Conservation (phyloP, 1,140 invertebrate species). For the Lordiphosa collinella region DNA sequence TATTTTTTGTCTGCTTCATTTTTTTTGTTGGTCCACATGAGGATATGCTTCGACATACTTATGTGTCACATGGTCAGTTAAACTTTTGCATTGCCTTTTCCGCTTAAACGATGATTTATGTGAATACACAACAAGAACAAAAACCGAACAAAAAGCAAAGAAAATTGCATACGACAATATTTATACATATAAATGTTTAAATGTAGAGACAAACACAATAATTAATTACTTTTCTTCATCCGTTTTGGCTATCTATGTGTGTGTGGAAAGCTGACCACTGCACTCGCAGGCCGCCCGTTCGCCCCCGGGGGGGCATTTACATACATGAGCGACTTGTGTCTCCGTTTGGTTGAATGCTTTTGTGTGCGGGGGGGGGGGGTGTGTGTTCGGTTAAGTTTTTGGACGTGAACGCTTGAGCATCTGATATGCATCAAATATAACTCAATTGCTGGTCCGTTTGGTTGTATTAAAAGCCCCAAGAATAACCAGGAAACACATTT, state of each 20-base stretch:
- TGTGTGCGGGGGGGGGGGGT: slow-evolving; percentile 14
- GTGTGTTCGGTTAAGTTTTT: slow-evolving; percentile 3
- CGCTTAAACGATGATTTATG: slow-evolving; percentile 55
- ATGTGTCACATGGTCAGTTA: slow-evolving; percentile 71
- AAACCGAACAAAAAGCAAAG: slow-evolving; percentile 40
- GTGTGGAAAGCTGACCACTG: neutral
- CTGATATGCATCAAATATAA: slow-evolving; percentile 77
- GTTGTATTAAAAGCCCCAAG: slow-evolving; percentile 40
- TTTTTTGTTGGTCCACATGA: neutral
- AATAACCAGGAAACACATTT: slow-evolving; percentile 75
- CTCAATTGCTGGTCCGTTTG: slow-evolving; percentile 61
- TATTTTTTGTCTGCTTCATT: neutral
- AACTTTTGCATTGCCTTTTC: slow-evolving; percentile 67
- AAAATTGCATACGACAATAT: slow-evolving; percentile 44
- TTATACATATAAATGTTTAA: slow-evolving; percentile 5
- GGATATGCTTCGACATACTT: slow-evolving; percentile 36
- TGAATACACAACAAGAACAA: slow-evolving; percentile 23
- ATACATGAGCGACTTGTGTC: slow-evolving; percentile 51
- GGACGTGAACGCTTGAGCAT: slow-evolving; percentile 39
- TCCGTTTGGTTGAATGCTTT: slow-evolving; percentile 23
- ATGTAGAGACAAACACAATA: slow-evolving; percentile 27
- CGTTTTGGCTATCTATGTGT: slow-evolving; percentile 26
- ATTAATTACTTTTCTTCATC: slow-evolving; percentile 56
- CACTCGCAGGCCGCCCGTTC: slow-evolving; percentile 16
- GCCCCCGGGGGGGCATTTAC: slow-evolving; percentile 65